Percentiles rank a stretch among this genome's conserved stretches.
These are phyloP conservation scores for Cavia aperea DNA, from an alignment of 2,113 vertebrate genomes.

Conservation along the genomic window DNA sequence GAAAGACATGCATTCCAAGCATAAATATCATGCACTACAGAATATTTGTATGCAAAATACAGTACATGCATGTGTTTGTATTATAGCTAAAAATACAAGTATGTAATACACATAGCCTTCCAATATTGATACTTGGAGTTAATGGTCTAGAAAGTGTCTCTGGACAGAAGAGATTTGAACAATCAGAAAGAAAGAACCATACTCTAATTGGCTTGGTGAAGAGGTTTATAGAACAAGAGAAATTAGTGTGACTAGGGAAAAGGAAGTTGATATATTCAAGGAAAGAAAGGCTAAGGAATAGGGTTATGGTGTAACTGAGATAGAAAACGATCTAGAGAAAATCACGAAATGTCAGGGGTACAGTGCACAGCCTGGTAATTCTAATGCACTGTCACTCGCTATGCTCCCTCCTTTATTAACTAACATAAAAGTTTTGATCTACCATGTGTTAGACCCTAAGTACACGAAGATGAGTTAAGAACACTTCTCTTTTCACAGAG, in stretches of 20 bases:
- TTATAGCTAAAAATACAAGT: neutral
- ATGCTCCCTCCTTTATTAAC: neutral
- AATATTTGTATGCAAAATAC: neutral
- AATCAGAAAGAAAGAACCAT: neutral
- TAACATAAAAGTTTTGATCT: neutral
- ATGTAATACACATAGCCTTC: neutral
- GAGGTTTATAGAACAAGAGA: neutral
- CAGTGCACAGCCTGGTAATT: accelerated
- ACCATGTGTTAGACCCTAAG: neutral
- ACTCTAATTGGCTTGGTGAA: neutral
- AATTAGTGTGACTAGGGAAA: neutral
- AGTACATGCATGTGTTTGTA: neutral
- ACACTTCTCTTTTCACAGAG: neutral
- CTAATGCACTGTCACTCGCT: neutral
- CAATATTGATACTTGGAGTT: neutral
- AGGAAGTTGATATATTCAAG: neutral
- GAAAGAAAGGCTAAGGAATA: neutral
- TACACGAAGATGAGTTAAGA: neutral
- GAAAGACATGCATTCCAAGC: accelerated
- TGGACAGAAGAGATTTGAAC: neutral
- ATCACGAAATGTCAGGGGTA: neutral
- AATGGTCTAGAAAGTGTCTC: neutral
- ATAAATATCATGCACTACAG: neutral
- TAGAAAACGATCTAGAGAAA: neutral
- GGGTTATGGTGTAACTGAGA: neutral